Conservation (phyloP, 2,797 vertebrate species). For the Acipenser ruthenus region DNA sequence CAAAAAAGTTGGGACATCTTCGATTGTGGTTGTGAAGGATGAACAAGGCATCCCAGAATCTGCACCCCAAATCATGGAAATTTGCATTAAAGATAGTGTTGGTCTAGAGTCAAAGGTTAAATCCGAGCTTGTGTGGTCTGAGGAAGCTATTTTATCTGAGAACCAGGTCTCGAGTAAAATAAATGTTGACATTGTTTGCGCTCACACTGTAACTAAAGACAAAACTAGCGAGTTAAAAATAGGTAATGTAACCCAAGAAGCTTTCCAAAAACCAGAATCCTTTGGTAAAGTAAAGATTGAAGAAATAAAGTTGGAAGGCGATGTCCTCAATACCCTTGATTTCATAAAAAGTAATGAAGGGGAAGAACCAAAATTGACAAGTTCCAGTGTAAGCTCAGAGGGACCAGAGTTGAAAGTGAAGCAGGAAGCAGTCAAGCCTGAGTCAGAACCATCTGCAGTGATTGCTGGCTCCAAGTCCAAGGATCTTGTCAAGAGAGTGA, state of each 20-base stretch:
- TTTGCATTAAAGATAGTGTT: not conserved
- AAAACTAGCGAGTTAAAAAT: slow-evolving; percentile 17
- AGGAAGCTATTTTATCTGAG: slow-evolving; percentile 13
- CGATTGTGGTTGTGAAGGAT: slow-evolving; percentile 9
- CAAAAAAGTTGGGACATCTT: slow-evolving; percentile 5
- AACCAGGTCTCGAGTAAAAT: slow-evolving; percentile 13
- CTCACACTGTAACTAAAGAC: slow-evolving; percentile 11
- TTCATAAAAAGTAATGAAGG: slow-evolving; percentile 34
- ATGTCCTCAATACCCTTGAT: slow-evolving; percentile 58
- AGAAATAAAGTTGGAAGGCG: slow-evolving; percentile 51
- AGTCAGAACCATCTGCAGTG: slow-evolving; percentile 35
- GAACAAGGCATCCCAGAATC: slow-evolving; percentile 29
- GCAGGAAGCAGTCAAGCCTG: slow-evolving; percentile 29
- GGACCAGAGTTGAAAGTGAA: slow-evolving; percentile 24
- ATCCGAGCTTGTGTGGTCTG: slow-evolving; percentile 28
- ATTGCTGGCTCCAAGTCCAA: slow-evolving; percentile 57
- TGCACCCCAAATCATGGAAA: too few species aligned
- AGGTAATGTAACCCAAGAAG: slow-evolving; percentile 8
- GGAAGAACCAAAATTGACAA: slow-evolving; percentile 24
- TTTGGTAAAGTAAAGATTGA: slow-evolving; percentile 48
- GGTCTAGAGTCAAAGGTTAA: slow-evolving; percentile 22
- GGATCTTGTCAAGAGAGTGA: slow-evolving; percentile 82
- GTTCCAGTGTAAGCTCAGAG: slow-evolving; percentile 17
- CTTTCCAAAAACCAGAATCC: slow-evolving; percentile 16
- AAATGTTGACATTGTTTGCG: not conserved